These are phyloP conservation scores for Gadus chalcogrammus DNA, from an alignment of 2,113 vertebrate species.

Conservation along the genomic window DNA sequence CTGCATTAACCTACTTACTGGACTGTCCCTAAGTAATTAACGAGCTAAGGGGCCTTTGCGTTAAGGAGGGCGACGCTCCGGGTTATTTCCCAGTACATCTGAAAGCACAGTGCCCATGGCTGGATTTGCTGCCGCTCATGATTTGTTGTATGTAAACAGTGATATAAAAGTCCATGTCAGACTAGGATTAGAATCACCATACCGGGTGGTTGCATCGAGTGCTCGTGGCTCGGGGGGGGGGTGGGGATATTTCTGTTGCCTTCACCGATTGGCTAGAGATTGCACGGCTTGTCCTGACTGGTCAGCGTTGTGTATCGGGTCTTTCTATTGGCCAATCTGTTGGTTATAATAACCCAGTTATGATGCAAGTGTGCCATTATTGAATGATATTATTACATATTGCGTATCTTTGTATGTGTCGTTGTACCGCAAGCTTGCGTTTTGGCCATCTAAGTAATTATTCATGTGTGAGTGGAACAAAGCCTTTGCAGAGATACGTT, in stretches of 20 bases:
- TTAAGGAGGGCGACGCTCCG: conserved; percentile 24
- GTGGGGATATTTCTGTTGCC: no score
- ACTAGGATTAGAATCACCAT: conserved; percentile 2
- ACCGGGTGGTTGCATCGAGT: background rate
- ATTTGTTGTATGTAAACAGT: conserved; percentile 56
- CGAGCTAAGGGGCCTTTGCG: conserved; percentile 44
- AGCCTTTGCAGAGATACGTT: conserved; percentile 28
- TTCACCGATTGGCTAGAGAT: no score
- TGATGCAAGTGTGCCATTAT: no score
- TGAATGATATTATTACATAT: no score
- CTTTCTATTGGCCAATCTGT: no score
- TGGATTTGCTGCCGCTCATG: conserved; percentile 16
- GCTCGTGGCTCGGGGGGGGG: background rate
- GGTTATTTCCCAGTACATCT: background rate
- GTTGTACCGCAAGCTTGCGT: no score
- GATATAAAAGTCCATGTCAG: conserved; percentile 26
- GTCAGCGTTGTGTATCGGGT: no score
- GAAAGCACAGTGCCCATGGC: conserved; percentile 8
- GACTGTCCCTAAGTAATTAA: conserved; percentile 58
- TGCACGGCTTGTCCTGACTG: no score
- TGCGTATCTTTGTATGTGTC: background rate
- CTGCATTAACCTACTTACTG: conserved; percentile 59
- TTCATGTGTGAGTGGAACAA: conserved; percentile 29
- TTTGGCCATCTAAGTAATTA: no score
- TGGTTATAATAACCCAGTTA: no score